These are phyloP conservation scores for Automeris io DNA, from an alignment of 2,888 invertebrate genomes.

Conservation along the genomic window DNA sequence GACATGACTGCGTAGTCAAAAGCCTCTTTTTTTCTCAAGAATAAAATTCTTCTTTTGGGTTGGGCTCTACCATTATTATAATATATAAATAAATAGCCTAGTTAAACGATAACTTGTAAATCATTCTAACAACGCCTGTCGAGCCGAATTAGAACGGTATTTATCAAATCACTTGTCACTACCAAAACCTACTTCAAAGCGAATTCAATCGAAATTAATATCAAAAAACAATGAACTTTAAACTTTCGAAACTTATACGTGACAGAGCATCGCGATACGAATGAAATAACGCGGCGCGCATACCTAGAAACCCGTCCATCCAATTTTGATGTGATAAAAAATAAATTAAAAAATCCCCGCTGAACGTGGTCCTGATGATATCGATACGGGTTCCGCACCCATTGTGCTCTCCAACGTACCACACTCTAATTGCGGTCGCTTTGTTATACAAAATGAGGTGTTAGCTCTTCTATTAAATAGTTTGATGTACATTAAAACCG, in stretches of 20 bases:
- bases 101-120: not conserved
- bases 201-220: conserved; percentile 41
- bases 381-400: conserved; percentile 56
- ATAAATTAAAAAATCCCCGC: conserved; percentile 69
- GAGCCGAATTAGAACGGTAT: conserved; percentile 1
- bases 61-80: not conserved
- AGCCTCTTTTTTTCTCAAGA: no score
- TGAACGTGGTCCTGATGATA: conserved; percentile 57
- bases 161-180: conserved; percentile 4
- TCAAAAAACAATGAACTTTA: conserved; percentile 55
- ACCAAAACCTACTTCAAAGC: conserved; percentile 11
- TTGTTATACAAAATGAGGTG: conserved; percentile 75
- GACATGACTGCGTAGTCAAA: no score
- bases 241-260: conserved; percentile 50
- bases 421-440: conserved; percentile 69
- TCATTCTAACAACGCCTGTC: not conserved
- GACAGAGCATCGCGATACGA: conserved; percentile 54
- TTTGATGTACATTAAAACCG: conserved; percentile 45
- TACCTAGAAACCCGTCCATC: conserved; percentile 59
- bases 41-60: no score
- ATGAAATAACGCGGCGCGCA: conserved; percentile 44
- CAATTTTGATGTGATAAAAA: conserved; percentile 70
- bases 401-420: conserved; percentile 62
- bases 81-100: no score
- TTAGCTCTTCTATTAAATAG: conserved; percentile 72